Base-by-base conservation (phyloP, 1,140 invertebrate species). In the Zaprionus gabonicus region DNA sequence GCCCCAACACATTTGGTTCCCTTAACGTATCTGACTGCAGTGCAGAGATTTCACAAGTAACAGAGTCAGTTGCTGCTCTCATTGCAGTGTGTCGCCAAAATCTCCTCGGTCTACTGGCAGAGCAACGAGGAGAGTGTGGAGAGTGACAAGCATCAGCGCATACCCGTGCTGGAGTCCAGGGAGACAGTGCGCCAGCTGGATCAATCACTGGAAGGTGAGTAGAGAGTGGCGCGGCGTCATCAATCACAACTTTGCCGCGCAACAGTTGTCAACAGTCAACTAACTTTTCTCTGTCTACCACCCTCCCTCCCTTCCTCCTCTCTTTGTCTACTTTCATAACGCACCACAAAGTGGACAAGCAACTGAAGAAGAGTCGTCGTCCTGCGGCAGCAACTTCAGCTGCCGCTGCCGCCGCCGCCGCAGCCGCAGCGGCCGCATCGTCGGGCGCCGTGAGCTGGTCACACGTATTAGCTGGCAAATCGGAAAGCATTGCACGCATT, bases 81-180 rank as follows among this genome's bases (percentile, higher is more conserved):
- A 28, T 75, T 86, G 70, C 71, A 95, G 94, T 98, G 97, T 94
- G 94, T 97, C 82, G 97, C 97, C 10, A 97, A 96, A 57, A 97
- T 97, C 92, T 96, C 96, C 1, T 96, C 96, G 15, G 95, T 97
- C 5, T 97, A 97, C 93, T 96, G 95, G 94, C 94, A 96, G 67
- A 97, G 95, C 91, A 97, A 97, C 87, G 97, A 97, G 90, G 96
- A 97, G 85, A 97, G 96, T 81, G 96, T 97, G 5, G 95, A 96
- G 81, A 96, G 96, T 20, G 94, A 95, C 75, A 93, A 94, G 69
- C 94, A 95, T 60, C 94, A 94, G 60, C 94, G 95, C 62, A 95
- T 95, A n/a, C 94, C 95, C 23, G 95, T 94, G 13, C 93, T 96
- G 66, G 96, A 96, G 82, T 95, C 95, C 77, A 93, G 95, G 58